Conservation (phyloP, 2,888 invertebrate species). For the Ferrisia virgata region DNA sequence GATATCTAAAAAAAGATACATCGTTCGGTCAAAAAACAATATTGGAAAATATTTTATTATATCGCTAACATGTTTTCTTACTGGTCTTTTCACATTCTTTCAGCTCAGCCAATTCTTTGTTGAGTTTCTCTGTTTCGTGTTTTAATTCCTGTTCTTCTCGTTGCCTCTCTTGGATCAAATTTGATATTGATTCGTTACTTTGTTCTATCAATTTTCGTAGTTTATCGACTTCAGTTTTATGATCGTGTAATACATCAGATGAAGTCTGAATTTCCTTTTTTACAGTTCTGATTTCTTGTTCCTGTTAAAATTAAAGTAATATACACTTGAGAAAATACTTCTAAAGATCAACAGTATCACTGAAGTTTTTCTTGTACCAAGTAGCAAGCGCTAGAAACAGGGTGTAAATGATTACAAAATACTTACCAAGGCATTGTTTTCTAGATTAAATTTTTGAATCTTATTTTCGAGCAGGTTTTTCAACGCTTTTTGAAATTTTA, state of each 20-base stretch:
- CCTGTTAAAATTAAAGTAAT: constrained; percentile 31
- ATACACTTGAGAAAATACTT: no score
- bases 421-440: not conserved
- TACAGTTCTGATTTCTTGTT: constrained; percentile 32
- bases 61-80: no score
- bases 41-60: no score
- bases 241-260: constrained; percentile 39
- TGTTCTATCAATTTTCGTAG: constrained; percentile 37
- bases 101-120: constrained; percentile 5
- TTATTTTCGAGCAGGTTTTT: constrained; percentile 65
- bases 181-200: constrained; percentile 35
- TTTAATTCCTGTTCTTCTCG: constrained; percentile 2
- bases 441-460: constrained; percentile 50
- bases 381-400: no score
- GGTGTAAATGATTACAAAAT: not conserved
- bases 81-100: constrained; percentile 36
- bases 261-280: constrained; percentile 35
- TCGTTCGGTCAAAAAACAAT: not conserved
- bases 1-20: constrained; percentile 54
- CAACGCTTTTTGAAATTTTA: constrained; percentile 68
- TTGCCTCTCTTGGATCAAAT: constrained; percentile 37
- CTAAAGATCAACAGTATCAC: no score
- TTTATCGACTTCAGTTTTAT: constrained; percentile 26
- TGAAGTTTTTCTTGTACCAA: not conserved
- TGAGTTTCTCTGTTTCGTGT: constrained; percentile 25